Evolutionary conservation across 2,113 vertebrate species (phyloP).

Genomic region (Ia io): DNA sequence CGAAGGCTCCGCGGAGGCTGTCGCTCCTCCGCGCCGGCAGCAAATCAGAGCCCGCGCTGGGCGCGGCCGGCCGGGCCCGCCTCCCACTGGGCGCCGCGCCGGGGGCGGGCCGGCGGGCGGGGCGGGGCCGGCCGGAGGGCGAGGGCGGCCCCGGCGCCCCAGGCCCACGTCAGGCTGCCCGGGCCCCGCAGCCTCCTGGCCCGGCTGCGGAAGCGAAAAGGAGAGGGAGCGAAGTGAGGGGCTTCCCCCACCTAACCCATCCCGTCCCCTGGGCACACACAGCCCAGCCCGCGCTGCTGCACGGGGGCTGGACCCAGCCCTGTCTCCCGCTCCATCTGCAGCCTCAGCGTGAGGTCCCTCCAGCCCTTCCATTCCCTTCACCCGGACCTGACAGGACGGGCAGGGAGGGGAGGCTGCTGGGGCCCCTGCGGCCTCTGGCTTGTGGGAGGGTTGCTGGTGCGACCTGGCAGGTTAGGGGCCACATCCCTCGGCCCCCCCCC

Average conservation of each 20-base stretch:
- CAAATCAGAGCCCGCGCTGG: constrained; percentile 77
- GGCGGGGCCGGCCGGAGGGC: background rate
- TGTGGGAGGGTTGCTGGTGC: rapidly evolving
- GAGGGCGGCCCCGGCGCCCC: background rate
- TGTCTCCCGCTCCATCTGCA: background rate
- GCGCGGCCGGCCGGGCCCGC: constrained; percentile 65
- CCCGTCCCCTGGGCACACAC: background rate
- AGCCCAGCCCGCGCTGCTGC: rapidly evolving
- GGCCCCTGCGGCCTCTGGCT: rapidly evolving
- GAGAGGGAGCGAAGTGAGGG: background rate
- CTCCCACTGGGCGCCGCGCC: constrained; percentile 63
- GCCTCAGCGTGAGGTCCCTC: background rate
- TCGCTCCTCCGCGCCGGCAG: constrained; percentile 72
- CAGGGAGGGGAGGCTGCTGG: background rate
- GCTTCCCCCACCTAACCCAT: background rate
- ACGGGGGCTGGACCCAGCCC: background rate
- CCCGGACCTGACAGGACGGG: background rate
- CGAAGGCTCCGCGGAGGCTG: constrained; percentile 65
- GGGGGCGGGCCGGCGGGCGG: constrained; percentile 36
- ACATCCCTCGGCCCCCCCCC: rapidly evolving
- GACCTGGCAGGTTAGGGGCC: rapidly evolving
- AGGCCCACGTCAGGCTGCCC: background rate
- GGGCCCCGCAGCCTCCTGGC: background rate
- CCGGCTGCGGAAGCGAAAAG: background rate
- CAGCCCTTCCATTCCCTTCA: background rate